A percentile compares a stretch with the other conserved stretches of the same genome.
phyloP scores from a whole-genome alignment of 2,888 invertebrate genomes.

The Lamellibrachia satsuma region DNA sequence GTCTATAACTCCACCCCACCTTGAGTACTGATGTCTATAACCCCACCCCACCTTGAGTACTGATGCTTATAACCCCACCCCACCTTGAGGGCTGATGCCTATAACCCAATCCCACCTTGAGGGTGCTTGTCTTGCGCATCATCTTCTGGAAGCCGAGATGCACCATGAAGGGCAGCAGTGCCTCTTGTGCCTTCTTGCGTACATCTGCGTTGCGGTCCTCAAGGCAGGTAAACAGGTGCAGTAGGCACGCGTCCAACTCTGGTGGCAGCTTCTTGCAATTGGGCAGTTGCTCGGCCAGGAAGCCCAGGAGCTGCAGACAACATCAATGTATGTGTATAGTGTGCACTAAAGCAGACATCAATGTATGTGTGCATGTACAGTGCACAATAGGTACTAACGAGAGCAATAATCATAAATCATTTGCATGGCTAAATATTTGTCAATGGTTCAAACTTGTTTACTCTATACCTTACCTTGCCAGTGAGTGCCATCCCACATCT shows the following conservation, averaged over 20 bases:
- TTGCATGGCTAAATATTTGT: too few relatives aligned
- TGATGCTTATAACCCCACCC: too few relatives aligned
- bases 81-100: too few relatives aligned
- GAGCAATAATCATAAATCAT: too few relatives aligned
- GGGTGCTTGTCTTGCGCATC: constrained; percentile 79
- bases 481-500: too few relatives aligned
- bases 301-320: constrained; percentile 74
- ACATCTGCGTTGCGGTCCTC: constrained; percentile 93
- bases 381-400: too few relatives aligned
- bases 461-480: too few relatives aligned
- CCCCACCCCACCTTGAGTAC: too few relatives aligned
- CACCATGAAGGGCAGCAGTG: constrained; percentile 90
- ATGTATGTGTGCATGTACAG: too few relatives aligned
- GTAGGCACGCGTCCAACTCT: constrained; percentile 81
- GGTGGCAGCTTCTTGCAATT: constrained; percentile 67
- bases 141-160: constrained; percentile 86
- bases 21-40: too few relatives aligned
- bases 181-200: constrained; percentile 87
- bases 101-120: constrained; percentile 72
- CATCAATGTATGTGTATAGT: neutral
- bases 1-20: too few relatives aligned
- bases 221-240: constrained; percentile 80
- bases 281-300: constrained; percentile 85
- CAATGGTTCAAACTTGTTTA: too few relatives aligned
- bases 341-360: neutral